These are phyloP conservation scores for Zygaena filipendulae DNA, from an alignment of 2,888 invertebrate genomes.

Conservation along the genomic window DNA sequence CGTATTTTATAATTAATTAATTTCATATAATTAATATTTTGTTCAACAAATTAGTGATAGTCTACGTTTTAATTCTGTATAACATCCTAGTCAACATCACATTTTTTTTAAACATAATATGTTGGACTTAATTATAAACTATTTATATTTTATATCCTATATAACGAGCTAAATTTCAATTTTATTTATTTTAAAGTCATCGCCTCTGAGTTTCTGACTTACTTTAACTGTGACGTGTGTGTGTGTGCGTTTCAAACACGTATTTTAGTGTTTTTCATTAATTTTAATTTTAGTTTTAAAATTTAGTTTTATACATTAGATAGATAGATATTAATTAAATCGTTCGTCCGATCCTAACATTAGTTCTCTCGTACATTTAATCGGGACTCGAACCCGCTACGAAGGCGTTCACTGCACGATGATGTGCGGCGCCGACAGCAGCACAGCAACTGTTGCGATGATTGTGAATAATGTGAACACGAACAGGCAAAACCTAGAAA, in stretches of 20 bases:
- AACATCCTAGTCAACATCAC: slow-evolving; percentile 61
- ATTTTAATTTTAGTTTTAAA: slow-evolving; percentile 24
- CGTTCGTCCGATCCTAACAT: slow-evolving; percentile 30
- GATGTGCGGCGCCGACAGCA: slow-evolving; percentile 93
- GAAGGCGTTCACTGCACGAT: slow-evolving; percentile 81
- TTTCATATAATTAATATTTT: slow-evolving; percentile 1
- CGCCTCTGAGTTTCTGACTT: too few species aligned
- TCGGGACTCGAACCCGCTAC: slow-evolving; percentile 18
- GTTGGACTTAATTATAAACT: slow-evolving; percentile 42
- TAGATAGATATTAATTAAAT: slow-evolving; percentile 32
- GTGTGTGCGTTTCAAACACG: slow-evolving; percentile 65
- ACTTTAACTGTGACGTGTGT: slow-evolving; percentile 53
- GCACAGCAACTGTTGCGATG: slow-evolving; percentile 91
- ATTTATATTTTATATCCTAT: slow-evolving; percentile 48
- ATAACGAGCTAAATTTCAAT: too few species aligned
- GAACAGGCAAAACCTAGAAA: slow-evolving; percentile 88
- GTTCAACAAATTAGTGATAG: slow-evolving; percentile 51
- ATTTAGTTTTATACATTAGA: slow-evolving; percentile 26
- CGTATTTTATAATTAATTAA: slow-evolving; percentile 7
- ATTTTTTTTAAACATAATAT: slow-evolving; percentile 55
- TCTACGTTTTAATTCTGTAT: slow-evolving; percentile 54
- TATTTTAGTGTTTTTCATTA: too few species aligned
- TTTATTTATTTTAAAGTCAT: too few species aligned
- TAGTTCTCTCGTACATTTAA: slow-evolving; percentile 48
- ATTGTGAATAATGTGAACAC: slow-evolving; percentile 95